Conservation (phyloP, 2,797 vertebrate species). For the Hemitrygon akajei region DNA sequence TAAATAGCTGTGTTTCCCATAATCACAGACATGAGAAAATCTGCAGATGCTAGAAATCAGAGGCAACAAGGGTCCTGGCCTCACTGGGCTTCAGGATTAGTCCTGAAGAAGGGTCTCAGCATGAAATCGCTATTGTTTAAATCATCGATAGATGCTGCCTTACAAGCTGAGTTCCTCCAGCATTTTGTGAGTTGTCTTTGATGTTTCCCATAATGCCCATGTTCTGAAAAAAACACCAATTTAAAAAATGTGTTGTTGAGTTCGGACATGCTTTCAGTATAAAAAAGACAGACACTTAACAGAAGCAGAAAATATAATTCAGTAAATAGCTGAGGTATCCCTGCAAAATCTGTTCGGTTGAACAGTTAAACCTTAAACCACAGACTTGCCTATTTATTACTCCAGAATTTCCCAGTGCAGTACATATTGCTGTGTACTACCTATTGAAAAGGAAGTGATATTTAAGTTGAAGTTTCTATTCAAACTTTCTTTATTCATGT, state of each 20-base stretch:
- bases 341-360: neutral
- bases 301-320: neutral
- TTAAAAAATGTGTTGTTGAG: neutral
- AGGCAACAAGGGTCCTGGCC: too few species aligned
- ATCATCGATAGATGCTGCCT: too few species aligned
- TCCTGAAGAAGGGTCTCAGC: too few species aligned
- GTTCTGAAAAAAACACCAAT: too few species aligned
- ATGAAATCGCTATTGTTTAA: too few species aligned
- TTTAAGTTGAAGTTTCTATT: neutral
- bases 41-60: too few species aligned
- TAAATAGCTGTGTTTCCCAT: too few species aligned
- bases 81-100: too few species aligned
- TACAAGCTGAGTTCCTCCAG: too few species aligned
- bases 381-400: neutral
- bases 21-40: too few species aligned
- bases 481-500: neutral
- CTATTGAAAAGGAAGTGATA: neutral
- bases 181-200: neutral
- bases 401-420: neutral
- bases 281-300: neutral
- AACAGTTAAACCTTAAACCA: neutral
- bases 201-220: too few species aligned
- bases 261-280: neutral
- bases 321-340: neutral
- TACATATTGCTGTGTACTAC: neutral